Conservation (phyloP, 2,113 vertebrate species). For the Pan paniscus region DNA sequence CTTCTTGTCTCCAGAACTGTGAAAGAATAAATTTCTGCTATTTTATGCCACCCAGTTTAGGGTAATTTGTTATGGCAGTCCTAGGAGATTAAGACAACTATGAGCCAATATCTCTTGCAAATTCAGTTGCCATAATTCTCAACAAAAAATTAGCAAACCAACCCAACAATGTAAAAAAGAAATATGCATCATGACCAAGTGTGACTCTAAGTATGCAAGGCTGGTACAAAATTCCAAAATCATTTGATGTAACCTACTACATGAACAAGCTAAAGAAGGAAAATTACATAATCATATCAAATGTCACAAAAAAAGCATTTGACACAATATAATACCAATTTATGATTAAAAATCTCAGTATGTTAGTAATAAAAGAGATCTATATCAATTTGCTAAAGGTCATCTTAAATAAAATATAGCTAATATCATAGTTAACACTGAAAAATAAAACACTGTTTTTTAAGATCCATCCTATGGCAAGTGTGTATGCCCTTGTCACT, state of each 20-base stretch:
- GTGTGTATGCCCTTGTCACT: neutral
- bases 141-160: neutral
- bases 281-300: neutral
- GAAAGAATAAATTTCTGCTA: neutral
- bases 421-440: neutral
- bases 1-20: neutral
- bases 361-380: neutral
- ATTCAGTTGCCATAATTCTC: neutral
- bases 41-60: neutral
- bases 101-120: neutral
- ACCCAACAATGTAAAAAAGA: neutral
- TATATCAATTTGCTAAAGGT: neutral
- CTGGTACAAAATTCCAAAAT: neutral
- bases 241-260: neutral
- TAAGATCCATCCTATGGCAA: neutral
- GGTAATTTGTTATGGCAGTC: neutral
- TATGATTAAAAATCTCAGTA: neutral
- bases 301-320: neutral
- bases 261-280: neutral
- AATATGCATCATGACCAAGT: neutral
- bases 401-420: neutral
- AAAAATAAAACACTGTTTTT: neutral
- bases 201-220: neutral
- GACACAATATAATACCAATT: neutral
- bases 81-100: neutral